Percentiles rank a stretch among this genome's conserved stretches.
phyloP scores from a whole-genome alignment of 2,113 vertebrate species.

The Calcarius ornatus region DNA sequence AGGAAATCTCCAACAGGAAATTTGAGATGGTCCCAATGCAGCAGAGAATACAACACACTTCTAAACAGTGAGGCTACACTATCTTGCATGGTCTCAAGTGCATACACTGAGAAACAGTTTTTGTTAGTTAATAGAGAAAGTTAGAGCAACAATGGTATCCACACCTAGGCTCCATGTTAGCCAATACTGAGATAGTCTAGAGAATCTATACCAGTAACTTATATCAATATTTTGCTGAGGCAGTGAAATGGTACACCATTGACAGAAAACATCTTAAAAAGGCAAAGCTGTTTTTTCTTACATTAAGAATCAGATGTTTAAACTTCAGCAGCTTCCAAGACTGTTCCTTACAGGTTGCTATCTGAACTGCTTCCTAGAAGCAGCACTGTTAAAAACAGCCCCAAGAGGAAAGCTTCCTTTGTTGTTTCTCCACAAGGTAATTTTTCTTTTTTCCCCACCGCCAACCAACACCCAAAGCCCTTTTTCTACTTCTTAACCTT shows the following conservation, averaged over 20 bases:
- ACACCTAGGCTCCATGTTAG: not conserved
- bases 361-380: not conserved
- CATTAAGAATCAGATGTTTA: constrained; percentile 32
- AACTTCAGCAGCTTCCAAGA: constrained; percentile 5
- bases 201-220: not conserved
- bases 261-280: not conserved
- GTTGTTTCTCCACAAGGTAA: not conserved
- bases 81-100: not conserved
- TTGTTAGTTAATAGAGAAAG: not conserved
- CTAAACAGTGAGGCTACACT: not conserved
- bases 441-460: not conserved
- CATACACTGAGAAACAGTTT: not conserved
- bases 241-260: not conserved
- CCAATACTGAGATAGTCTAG: not conserved
- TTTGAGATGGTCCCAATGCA: constrained; percentile 19
- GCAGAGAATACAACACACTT: not conserved
- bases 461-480: not conserved
- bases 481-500: not conserved
- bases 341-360: not conserved
- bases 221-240: not conserved
- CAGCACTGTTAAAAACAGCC: not conserved
- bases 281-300: constrained; percentile 28
- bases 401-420: not conserved
- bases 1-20: not conserved
- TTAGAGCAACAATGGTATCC: not conserved